Conservation (phyloP, 2,113 vertebrate species). For the Microtus montanus region DNA sequence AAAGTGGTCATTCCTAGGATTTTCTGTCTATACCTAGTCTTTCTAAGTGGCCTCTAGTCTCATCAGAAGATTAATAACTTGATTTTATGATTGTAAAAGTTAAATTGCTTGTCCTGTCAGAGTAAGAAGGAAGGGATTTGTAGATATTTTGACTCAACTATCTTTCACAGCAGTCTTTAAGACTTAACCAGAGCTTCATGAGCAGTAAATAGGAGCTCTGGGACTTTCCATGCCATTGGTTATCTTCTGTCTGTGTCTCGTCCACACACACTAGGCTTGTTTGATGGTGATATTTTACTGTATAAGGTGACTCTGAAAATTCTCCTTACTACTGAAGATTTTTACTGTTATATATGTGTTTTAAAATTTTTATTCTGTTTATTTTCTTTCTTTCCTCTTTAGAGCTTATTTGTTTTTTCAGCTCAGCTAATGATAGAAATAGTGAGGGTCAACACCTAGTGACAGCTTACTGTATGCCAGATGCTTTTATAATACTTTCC, state of each 20-base stretch:
- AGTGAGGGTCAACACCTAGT: neutral
- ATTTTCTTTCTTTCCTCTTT: neutral
- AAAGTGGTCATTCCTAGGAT: neutral
- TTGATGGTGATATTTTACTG: neutral
- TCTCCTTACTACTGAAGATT: neutral
- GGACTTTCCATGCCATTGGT: neutral
- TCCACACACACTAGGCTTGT: neutral
- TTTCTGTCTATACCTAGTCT: slow-evolving; percentile 31
- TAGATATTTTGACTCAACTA: neutral
- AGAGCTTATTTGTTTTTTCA: slow-evolving; percentile 4
- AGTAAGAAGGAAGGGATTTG: slow-evolving; percentile 10
- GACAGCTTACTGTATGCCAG: neutral
- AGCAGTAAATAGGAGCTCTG: slow-evolving; percentile 18
- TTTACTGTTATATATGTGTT: neutral
- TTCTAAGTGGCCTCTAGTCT: slow-evolving; percentile 31
- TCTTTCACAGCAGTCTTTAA: slow-evolving; percentile 16
- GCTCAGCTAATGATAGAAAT: neutral
- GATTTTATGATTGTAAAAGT: neutral
- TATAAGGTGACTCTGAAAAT: neutral
- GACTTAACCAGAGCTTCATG: neutral
- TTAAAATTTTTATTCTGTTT: slow-evolving; percentile 37
- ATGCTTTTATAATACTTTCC: slow-evolving; percentile 17
- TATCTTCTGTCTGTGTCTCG: neutral
- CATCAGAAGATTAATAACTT: slow-evolving; percentile 33
- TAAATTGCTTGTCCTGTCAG: neutral